phyloP scores from a whole-genome alignment of 2,888 invertebrate species.

The Cyclophora punctaria region DNA sequence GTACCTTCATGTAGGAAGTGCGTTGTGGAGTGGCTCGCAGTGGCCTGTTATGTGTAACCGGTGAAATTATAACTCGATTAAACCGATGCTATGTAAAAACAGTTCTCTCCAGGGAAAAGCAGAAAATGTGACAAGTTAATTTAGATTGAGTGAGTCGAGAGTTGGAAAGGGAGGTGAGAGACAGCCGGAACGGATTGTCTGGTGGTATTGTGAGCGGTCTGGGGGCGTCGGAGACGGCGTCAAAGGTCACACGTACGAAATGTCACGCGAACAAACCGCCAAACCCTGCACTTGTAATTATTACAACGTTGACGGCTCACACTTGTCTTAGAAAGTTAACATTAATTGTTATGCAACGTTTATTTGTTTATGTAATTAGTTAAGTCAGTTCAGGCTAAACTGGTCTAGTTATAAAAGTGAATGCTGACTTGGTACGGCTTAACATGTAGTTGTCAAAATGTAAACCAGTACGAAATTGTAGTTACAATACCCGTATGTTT shows the following conservation, averaged over 20 bases:
- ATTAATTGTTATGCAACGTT: constrained; percentile 3
- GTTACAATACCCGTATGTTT: too few relatives aligned
- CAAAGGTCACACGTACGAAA: constrained; percentile 37
- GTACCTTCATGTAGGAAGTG: constrained; percentile 29
- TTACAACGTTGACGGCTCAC: constrained; percentile 25
- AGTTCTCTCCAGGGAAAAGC: constrained; percentile 41
- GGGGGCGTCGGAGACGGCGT: constrained; percentile 29
- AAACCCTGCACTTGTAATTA: constrained; percentile 25
- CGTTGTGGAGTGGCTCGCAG: constrained; percentile 17
- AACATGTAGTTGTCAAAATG: too few relatives aligned
- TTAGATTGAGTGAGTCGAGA: constrained; percentile 55
- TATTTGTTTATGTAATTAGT: too few relatives aligned
- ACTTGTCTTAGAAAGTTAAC: constrained; percentile 41
- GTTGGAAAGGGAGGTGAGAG: constrained; percentile 51
- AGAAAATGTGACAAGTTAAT: constrained; percentile 64
- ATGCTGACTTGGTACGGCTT: too few relatives aligned
- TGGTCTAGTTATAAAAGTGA: too few relatives aligned
- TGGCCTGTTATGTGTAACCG: constrained; percentile 35
- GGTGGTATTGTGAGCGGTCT: constrained; percentile 39
- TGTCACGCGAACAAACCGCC: constrained; percentile 32
- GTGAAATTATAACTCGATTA: constrained; percentile 46
- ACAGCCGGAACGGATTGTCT: constrained; percentile 55
- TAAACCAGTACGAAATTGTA: too few relatives aligned
- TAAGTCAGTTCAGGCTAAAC: too few relatives aligned
- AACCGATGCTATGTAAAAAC: constrained; percentile 37